Base-by-base conservation (phyloP, 2,797 vertebrate genomes). In the Sebastolobus alascanus region DNA sequence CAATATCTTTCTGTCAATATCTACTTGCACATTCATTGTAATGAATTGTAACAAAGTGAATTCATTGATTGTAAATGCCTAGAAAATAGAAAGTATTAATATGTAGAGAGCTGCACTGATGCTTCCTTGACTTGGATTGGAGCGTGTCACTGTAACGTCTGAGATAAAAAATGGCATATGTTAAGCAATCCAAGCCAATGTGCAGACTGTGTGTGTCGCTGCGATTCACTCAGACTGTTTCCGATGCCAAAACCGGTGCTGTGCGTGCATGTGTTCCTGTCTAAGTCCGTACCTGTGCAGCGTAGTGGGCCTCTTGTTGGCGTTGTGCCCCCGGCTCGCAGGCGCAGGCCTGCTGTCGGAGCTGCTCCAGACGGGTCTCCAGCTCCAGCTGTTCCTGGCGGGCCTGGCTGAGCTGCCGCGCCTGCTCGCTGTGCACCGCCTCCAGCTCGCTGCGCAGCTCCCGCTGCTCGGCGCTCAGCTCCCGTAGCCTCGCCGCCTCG, bases 381-480 rank as follows among this genome's bases (percentile, higher is more conserved):
- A 99, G 94, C 89, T 99, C 97, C 87, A 96, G 96, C 93, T 99
- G 98, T 79, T 99, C 98, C 92, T 97, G 95, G 87, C 96, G 97
- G 85, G 97, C 97, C 86, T 97, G 97, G 88, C 97, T 96, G 96
- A 99, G 97, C 91, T 96, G 97, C 87, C 97, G 96, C 71, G 96
- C 96, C 86, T 99, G 98, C 84, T 99, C 98, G 46, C 94, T 96
- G 93, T 99, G 98, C 90, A 98, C 95, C 55, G 95, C 97, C 93
- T 99, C 97, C 78, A 99, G 96, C 87, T 99, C 98, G 63, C 96
- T 96, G 90, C 98, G 97, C 52, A 99, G 96, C 92, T 97, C 98
- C 80, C 96, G 95, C 81, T 98, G 97, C 92, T 99, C 98, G 16
- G 95, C 97, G 73, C 96, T 97, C 84, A 99, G 94, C 85, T 99